phyloP scores from a whole-genome alignment of 2,888 invertebrate genomes.

The Cistogaster globosa region DNA sequence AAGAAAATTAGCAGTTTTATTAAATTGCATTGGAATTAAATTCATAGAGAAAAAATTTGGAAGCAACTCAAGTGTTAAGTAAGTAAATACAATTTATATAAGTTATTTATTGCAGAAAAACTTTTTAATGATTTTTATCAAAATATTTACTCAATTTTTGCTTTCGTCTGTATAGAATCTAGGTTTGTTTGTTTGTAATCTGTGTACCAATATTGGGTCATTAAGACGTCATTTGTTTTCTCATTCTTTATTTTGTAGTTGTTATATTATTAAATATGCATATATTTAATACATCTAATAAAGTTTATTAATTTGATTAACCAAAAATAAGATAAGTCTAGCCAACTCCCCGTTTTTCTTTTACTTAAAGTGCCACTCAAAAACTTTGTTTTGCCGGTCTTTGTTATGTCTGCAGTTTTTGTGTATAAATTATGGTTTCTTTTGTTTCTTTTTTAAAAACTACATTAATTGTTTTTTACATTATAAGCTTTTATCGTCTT shows the following conservation, averaged over 20 bases:
- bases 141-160: conserved; percentile 20
- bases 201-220: neutral
- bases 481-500: conserved; percentile 25
- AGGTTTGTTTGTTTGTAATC: neutral
- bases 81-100: conserved; percentile 32
- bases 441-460: conserved; percentile 22
- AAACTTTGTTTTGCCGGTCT: conserved; percentile 52
- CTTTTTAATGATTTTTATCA: conserved; percentile 23
- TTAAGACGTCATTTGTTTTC: conserved; percentile 34
- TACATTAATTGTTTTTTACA: conserved; percentile 16
- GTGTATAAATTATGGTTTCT: conserved; percentile 19
- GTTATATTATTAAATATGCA: conserved; percentile 10
- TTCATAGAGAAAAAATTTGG: neutral
- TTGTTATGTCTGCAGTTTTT: conserved; percentile 48
- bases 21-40: neutral
- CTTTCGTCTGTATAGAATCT: neutral
- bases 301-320: neutral
- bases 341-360: neutral
- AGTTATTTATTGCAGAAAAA: neutral
- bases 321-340: neutral
- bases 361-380: conserved; percentile 3
- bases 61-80: conserved; percentile 48
- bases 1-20: conserved; percentile 7
- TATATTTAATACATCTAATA: neutral
- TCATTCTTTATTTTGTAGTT: neutral